A percentile compares a stretch with the other conserved stretches of the same genome.
Conservation (phyloP, 2,113 vertebrate species). For the Percina caprodes region DNA sequence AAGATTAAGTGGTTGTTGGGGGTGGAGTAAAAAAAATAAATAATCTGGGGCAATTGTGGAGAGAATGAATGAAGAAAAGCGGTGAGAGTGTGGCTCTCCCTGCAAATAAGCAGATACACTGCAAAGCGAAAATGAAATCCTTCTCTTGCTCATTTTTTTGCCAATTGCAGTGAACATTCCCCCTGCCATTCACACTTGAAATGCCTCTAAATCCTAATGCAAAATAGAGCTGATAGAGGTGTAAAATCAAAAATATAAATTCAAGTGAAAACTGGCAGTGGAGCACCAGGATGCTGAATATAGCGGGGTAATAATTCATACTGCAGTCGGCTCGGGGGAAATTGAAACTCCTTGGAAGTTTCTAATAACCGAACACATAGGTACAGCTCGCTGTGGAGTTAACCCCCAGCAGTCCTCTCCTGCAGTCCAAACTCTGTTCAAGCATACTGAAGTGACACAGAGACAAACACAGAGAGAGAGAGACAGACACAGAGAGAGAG, state of each 20-base stretch:
- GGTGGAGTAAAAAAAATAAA: neutral
- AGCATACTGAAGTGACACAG: slow-evolving; percentile 5
- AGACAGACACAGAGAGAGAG: neutral
- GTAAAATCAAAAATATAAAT: slow-evolving; percentile 22
- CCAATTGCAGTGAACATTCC: neutral
- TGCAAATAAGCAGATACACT: slow-evolving; percentile 34
- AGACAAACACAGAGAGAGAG: neutral
- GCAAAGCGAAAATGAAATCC: neutral
- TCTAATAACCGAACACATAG: slow-evolving; percentile 50
- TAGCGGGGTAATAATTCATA: slow-evolving; percentile 29
- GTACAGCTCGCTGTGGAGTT: neutral
- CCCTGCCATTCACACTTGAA: neutral
- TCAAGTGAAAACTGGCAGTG: slow-evolving; percentile 9
- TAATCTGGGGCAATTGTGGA: slow-evolving; percentile 7
- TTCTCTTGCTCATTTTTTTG: slow-evolving; percentile 17
- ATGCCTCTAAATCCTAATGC: slow-evolving; percentile 21
- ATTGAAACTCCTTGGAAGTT: slow-evolving; percentile 61
- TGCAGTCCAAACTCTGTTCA: slow-evolving; percentile 21
- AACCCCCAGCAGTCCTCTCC: neutral
- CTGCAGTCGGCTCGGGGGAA: slow-evolving; percentile 46
- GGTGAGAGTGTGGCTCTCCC: neutral
- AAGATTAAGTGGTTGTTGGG: slow-evolving; percentile 37
- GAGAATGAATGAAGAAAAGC: slow-evolving; percentile 24
- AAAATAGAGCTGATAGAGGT: slow-evolving; percentile 22
- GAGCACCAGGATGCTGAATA: slow-evolving; percentile 24